Percentiles rank a stretch among this genome's conserved stretches.
Conservation (phyloP, 2,797 vertebrate species). For the Pteronotus mesoamericanus region DNA sequence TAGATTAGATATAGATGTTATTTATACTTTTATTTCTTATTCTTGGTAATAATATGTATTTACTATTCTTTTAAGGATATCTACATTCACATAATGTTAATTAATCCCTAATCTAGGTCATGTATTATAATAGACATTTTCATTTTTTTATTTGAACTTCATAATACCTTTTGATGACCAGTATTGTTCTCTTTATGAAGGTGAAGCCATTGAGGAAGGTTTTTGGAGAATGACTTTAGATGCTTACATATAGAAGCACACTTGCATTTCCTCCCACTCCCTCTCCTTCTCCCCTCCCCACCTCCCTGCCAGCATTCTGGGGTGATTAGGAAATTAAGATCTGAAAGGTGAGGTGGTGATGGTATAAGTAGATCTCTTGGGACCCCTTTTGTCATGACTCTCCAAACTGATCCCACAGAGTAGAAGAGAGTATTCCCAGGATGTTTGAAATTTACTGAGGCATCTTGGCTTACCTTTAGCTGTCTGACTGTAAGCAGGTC, state of each 20-base stretch:
- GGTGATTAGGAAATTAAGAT: background rate
- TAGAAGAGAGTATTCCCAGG: background rate
- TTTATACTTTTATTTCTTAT: background rate
- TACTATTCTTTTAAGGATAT: background rate
- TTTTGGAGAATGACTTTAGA: background rate
- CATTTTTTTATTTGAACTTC: background rate
- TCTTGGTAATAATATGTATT: background rate
- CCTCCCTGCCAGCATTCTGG: background rate
- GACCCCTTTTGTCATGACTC: background rate
- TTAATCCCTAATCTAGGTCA: background rate
- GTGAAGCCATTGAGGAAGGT: background rate
- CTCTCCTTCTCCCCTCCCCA: background rate
- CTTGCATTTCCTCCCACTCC: background rate
- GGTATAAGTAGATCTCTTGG: background rate
- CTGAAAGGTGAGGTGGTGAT: background rate
- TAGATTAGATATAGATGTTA: background rate
- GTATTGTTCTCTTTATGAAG: background rate
- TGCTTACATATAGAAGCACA: background rate
- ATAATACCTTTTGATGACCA: background rate
- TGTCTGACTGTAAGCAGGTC: slow-evolving; percentile 16
- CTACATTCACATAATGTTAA: background rate
- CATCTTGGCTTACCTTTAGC: background rate
- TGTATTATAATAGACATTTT: background rate
- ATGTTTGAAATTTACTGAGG: slow-evolving; percentile 16
- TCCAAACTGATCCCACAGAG: background rate